Conservation (phyloP, 2,888 invertebrate species). For the Drosophila setosimentum region DNA sequence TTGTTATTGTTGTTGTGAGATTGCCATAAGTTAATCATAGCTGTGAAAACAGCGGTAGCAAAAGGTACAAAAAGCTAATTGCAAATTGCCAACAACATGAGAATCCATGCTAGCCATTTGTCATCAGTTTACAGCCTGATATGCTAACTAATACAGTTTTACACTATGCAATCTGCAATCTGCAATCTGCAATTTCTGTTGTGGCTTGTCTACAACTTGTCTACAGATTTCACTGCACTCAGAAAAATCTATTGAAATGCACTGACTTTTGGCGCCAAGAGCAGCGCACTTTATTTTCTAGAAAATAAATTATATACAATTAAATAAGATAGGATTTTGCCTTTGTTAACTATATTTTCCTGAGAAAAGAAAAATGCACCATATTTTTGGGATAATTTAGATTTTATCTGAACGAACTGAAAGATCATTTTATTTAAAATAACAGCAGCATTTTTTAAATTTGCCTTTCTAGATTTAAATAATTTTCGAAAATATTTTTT, state of each 20-base stretch:
- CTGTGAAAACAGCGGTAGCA: constrained; percentile 29
- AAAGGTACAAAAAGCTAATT: constrained; percentile 34
- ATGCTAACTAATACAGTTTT: constrained; percentile 52
- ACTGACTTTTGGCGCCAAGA: neutral
- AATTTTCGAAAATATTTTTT: neutral
- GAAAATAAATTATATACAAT: too few relatives aligned
- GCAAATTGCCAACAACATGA: constrained; percentile 53
- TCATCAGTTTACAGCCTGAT: constrained; percentile 55
- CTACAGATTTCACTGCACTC: constrained; percentile 49
- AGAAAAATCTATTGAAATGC: neutral
- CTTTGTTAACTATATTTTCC: too few relatives aligned
- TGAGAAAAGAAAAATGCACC: too few relatives aligned
- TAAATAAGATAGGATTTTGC: neutral
- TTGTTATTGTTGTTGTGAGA: constrained; percentile 20
- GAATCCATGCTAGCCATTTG: constrained; percentile 49
- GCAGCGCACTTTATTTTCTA: neutral
- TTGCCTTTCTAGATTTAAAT: neutral
- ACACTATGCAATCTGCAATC: constrained; percentile 17
- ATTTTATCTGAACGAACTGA: neutral
- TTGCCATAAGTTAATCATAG: constrained; percentile 56
- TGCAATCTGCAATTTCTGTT: constrained; percentile 14
- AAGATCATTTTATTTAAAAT: neutral
- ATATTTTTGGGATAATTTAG: neutral
- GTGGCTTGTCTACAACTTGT: constrained; percentile 34
- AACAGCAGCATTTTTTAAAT: rapidly evolving